Percentiles rank a stretch among this genome's conserved stretches.
Evolutionary conservation across 2,113 vertebrate species (phyloP).

Genomic region (Megaceryle torquata): DNA sequence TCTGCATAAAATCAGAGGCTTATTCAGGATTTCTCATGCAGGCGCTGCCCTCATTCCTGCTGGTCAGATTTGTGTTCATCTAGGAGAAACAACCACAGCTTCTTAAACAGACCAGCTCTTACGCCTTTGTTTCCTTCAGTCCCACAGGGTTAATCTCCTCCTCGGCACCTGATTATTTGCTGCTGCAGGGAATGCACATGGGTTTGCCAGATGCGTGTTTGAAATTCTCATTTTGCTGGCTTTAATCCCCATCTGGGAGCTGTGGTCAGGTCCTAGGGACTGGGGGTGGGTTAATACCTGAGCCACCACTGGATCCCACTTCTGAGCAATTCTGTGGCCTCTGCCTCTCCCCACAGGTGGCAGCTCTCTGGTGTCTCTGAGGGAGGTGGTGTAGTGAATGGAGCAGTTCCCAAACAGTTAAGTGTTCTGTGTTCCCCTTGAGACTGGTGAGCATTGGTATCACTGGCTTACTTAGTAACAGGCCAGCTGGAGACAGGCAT

Average conservation of each 20-base stretch:
- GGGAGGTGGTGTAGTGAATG: neutral
- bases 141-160: constrained; percentile 31
- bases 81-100: constrained; percentile 15
- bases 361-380: rapidly evolving
- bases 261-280: neutral
- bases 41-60: neutral
- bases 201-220: neutral
- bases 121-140: constrained; percentile 7
- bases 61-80: neutral
- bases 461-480: neutral
- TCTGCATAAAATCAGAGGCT: neutral
- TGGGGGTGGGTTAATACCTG: neutral
- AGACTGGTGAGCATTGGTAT: neutral
- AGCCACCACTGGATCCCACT: neutral
- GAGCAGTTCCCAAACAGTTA: neutral
- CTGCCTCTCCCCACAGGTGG: rapidly evolving
- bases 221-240: constrained; percentile 42
- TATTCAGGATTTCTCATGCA: neutral
- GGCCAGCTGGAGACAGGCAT: neutral
- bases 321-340: neutral
- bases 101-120: neutral
- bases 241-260: constrained; percentile 35
- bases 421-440: neutral
- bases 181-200: neutral
- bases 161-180: constrained; percentile 58